These are phyloP conservation scores for Carassius gibelio DNA, from an alignment of 2,113 vertebrate species.

Conservation along the genomic window DNA sequence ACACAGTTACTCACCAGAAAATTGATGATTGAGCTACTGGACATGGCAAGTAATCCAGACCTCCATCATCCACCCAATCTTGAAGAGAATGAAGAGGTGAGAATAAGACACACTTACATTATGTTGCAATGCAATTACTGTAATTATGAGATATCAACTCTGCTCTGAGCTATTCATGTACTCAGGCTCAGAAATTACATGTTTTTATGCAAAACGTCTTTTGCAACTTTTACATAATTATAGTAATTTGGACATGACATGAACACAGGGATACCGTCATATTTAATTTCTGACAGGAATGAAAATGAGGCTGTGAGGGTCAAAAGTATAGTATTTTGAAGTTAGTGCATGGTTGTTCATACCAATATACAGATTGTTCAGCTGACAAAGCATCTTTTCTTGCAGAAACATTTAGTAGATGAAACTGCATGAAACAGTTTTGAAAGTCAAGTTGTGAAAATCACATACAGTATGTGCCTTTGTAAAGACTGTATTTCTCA, in stretches of 20 bases:
- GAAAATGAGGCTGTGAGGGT: not conserved
- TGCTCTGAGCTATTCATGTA: not conserved
- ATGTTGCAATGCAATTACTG: not conserved
- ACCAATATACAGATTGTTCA: not conserved
- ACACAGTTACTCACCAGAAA: conserved; percentile 72
- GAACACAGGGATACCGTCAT: not conserved
- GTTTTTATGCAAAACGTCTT: not conserved
- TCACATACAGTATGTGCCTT: not conserved
- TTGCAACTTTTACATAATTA: not conserved
- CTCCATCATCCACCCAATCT: conserved; percentile 59
- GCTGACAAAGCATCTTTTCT: not conserved
- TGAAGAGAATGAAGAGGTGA: conserved; percentile 78
- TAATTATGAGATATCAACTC: not conserved
- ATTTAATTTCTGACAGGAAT: not conserved
- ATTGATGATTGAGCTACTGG: conserved; percentile 74
- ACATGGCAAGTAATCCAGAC: conserved; percentile 74
- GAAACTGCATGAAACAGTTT: not conserved
- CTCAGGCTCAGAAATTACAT: not conserved
- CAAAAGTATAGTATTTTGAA: not conserved
- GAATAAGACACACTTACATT: not conserved
- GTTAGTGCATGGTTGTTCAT: not conserved
- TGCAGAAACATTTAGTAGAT: not conserved
- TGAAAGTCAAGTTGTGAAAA: not conserved
- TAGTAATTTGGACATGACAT: not conserved
- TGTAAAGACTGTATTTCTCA: not conserved